phyloP scores from a whole-genome alignment of 2,797 vertebrate species.

The Gorsachius magnificus region DNA sequence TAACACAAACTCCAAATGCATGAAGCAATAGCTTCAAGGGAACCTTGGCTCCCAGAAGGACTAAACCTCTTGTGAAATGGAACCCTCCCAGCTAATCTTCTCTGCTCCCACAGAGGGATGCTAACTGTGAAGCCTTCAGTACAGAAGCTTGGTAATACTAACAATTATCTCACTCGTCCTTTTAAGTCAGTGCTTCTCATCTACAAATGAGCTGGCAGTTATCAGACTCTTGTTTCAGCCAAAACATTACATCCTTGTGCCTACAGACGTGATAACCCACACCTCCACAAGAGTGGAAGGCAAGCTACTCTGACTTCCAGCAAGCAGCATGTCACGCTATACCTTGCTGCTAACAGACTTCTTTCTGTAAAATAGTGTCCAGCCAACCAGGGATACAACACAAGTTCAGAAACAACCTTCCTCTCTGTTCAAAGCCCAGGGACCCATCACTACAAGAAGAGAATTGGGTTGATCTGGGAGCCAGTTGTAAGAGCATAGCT shows the following conservation, averaged over 20 bases:
- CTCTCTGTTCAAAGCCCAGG: not conserved
- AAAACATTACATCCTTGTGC: not conserved
- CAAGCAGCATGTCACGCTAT: not conserved
- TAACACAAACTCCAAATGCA: not conserved
- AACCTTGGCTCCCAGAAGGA: not conserved
- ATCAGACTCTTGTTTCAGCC: not conserved
- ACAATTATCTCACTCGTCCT: not conserved
- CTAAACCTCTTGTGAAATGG: not conserved
- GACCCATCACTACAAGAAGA: not conserved
- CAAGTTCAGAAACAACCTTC: not conserved
- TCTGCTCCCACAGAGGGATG: not conserved
- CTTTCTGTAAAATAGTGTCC: not conserved
- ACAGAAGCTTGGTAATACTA: not conserved
- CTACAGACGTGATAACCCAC: not conserved
- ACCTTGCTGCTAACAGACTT: not conserved
- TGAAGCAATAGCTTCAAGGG: not conserved
- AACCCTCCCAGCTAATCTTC: not conserved
- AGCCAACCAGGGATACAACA: not conserved
- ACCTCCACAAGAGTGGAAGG: not conserved
- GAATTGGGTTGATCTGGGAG: not conserved
- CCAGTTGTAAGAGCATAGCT: not conserved
- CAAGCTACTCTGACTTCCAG: not conserved
- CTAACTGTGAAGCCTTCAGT: not conserved
- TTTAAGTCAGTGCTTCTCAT: not conserved
- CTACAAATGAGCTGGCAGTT: slow-evolving; percentile 11